phyloP scores from a whole-genome alignment of 2,888 invertebrate species.

The Argynnis bischoffii region DNA sequence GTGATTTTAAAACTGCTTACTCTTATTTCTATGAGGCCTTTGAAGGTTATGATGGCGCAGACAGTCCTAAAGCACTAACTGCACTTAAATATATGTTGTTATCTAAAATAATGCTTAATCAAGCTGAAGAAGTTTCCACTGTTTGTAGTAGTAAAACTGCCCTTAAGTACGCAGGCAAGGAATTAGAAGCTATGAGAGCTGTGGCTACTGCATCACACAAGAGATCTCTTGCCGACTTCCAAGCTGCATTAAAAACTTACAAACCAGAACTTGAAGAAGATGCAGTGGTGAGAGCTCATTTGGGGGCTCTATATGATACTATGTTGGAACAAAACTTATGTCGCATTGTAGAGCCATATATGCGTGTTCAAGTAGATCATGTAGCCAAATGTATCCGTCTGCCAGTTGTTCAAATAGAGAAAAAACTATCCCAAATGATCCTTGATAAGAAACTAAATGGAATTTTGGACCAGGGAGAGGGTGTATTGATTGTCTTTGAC shows the following conservation, averaged over 20 bases:
- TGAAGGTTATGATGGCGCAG: slow-evolving; percentile 98
- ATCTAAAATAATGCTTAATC: slow-evolving; percentile 99
- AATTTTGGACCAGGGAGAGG: slow-evolving; percentile 98
- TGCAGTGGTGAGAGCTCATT: slow-evolving; percentile 97
- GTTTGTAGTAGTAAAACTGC: slow-evolving; percentile 98
- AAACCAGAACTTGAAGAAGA: slow-evolving; percentile 96
- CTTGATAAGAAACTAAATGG: slow-evolving; percentile 98
- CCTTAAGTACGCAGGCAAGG: slow-evolving; percentile 96
- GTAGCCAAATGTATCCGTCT: slow-evolving; percentile 95
- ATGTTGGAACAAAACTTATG: slow-evolving; percentile 99
- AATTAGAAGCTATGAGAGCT: slow-evolving; percentile 98
- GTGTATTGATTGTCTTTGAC: slow-evolving; percentile 98
- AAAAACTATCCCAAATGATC: slow-evolving; percentile 99
- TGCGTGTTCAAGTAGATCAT: slow-evolving; percentile 96
- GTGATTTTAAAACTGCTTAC: slow-evolving; percentile 99
- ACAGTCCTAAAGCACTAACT: slow-evolving; percentile 93
- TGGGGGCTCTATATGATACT: slow-evolving; percentile 97
- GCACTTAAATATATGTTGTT: slow-evolving; percentile 99
- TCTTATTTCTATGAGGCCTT: slow-evolving; percentile 99
- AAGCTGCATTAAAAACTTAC: slow-evolving; percentile 92
- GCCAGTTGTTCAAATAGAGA: slow-evolving; percentile 95
- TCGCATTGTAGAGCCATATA: slow-evolving; percentile 99
- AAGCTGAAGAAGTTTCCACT: slow-evolving; percentile 96
- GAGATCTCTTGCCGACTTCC: slow-evolving; percentile 98
- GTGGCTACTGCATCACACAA: slow-evolving; percentile 98